These are phyloP conservation scores for Drosophila siamana DNA, from an alignment of 2,888 invertebrate genomes.

Conservation along the genomic window DNA sequence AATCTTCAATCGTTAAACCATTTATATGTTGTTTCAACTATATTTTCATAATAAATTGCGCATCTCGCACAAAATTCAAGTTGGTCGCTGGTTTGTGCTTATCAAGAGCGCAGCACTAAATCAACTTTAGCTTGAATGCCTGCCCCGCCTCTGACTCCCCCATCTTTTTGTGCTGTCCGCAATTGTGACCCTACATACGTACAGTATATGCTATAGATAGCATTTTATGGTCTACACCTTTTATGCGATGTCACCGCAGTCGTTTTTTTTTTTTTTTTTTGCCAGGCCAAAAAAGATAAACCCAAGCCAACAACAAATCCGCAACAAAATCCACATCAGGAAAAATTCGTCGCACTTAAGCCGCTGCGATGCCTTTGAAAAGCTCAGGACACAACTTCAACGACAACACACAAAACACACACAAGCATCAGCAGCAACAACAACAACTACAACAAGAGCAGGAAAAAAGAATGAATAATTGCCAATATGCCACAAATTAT, in stretches of 20 bases:
- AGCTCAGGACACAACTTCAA: constrained; percentile 29
- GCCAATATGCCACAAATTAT: constrained; percentile 82
- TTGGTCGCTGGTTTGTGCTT: constrained; percentile 35
- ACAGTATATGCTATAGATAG: constrained; percentile 11
- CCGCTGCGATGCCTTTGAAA: constrained; percentile 55
- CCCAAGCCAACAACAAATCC: constrained; percentile 75
- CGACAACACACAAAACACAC: neutral
- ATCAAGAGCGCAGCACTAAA: constrained; percentile 69
- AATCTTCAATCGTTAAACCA: constrained; percentile 1
- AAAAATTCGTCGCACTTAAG: constrained; percentile 77
- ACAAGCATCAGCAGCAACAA: neutral
- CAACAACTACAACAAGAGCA: neutral
- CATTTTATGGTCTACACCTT: constrained; percentile 68
- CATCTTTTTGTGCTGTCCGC: neutral
- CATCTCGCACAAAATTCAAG: neutral
- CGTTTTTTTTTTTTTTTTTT: constrained; percentile 16
- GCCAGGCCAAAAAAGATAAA: constrained; percentile 60
- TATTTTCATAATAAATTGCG: constrained; percentile 7
- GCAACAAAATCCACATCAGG: constrained; percentile 75
- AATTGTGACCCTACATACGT: constrained; percentile 2
- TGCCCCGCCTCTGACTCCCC: neutral
- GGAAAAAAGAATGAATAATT: constrained; percentile 72
- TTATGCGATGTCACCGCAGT: constrained; percentile 73
- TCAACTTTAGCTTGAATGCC: constrained; percentile 69
- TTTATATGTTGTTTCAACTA: neutral